phyloP scores from a whole-genome alignment of 1,140 invertebrate species.

The Macrobrachium rosenbergii region DNA sequence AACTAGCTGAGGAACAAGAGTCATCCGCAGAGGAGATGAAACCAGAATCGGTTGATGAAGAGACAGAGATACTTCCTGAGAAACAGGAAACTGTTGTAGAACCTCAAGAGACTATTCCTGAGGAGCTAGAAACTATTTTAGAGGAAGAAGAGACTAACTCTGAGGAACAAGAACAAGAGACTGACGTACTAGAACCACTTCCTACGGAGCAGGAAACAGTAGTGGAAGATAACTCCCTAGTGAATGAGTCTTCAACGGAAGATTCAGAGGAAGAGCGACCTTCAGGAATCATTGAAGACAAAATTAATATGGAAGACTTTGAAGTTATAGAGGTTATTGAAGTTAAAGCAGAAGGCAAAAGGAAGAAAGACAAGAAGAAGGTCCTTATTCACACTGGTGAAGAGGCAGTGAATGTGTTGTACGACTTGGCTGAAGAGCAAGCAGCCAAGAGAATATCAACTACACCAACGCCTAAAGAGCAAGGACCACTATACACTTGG shows the following conservation, averaged over 20 bases:
- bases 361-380: conserved; percentile 56
- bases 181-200: background rate
- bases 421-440: conserved; percentile 51
- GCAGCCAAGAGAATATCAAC: conserved; percentile 37
- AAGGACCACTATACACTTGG: conserved; percentile 64
- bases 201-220: background rate
- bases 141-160: background rate
- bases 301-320: conserved; percentile 35
- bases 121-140: background rate
- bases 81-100: background rate
- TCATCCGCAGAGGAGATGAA: too few species aligned
- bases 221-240: background rate
- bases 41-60: background rate
- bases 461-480: background rate
- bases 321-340: conserved; percentile 54
- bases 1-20: background rate
- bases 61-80: background rate
- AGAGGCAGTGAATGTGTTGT: conserved; percentile 60
- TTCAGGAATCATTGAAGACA: conserved; percentile 34
- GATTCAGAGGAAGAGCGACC: conserved; percentile 32
- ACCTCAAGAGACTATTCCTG: background rate
- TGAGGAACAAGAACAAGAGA: background rate
- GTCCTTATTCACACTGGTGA: conserved; percentile 65
- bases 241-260: background rate
- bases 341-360: conserved; percentile 38